Evolutionary conservation across 2,888 invertebrate genomes (phyloP).

Genomic region (Cetonia aurata): DNA sequence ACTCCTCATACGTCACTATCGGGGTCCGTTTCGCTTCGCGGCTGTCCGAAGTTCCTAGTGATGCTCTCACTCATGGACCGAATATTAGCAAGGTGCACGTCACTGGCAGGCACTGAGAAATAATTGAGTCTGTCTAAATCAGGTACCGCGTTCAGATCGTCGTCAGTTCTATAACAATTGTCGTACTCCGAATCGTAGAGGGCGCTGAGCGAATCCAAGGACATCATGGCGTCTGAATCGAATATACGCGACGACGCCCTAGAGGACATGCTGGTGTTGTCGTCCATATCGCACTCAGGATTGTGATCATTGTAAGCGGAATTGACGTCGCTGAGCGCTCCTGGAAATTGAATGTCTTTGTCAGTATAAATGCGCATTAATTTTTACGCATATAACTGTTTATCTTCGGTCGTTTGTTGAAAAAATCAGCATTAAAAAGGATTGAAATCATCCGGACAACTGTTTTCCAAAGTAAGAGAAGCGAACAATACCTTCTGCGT

Average conservation of each 20-base stretch:
- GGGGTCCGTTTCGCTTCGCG: slow-evolving; percentile 75
- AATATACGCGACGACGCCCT: slow-evolving; percentile 86
- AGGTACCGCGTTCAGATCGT: slow-evolving; percentile 66
- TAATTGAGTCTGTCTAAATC: slow-evolving; percentile 66
- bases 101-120: slow-evolving; percentile 67
- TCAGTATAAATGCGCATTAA: not conserved
- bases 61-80: slow-evolving; percentile 83
- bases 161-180: slow-evolving; percentile 72
- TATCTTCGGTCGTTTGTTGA: no score
- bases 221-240: slow-evolving; percentile 81
- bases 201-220: slow-evolving; percentile 84
- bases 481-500: slow-evolving; percentile 78
- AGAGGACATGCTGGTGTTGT: slow-evolving; percentile 84
- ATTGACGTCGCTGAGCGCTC: slow-evolving; percentile 88
- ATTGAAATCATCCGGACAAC: no score
- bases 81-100: slow-evolving; percentile 79
- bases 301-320: slow-evolving; percentile 79
- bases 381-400: no score
- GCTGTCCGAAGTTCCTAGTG: slow-evolving; percentile 81
- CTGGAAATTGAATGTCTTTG: slow-evolving; percentile 57
- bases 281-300: slow-evolving; percentile 71
- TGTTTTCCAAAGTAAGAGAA: not conserved
- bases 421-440: no score
- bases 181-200: slow-evolving; percentile 85
- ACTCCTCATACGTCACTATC: slow-evolving; percentile 73